These are phyloP conservation scores for Setophaga petechia DNA, from an alignment of 2,113 vertebrate species.

Conservation along the genomic window DNA sequence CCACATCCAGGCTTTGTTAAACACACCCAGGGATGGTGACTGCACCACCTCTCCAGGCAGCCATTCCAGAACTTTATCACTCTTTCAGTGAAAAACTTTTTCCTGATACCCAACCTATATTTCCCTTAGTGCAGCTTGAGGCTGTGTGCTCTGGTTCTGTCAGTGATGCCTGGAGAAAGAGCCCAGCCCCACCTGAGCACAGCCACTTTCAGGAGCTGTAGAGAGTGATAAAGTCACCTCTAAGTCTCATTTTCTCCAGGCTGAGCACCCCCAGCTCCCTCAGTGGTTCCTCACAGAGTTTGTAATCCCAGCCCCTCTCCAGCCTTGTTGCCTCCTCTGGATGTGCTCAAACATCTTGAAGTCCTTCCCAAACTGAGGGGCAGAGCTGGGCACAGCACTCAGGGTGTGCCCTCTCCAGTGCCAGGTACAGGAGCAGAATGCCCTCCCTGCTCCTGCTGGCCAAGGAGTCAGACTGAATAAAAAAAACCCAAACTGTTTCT, in stretches of 20 bases:
- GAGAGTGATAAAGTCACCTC: not conserved
- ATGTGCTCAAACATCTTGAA: accelerated
- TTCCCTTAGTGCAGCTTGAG: not conserved
- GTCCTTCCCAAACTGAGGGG: not conserved
- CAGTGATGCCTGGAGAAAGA: not conserved
- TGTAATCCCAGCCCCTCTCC: not conserved
- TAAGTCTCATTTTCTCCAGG: not conserved
- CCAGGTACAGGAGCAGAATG: accelerated
- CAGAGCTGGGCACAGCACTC: not conserved
- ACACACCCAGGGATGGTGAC: too few species aligned
- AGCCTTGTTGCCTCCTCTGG: not conserved
- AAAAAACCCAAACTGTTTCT: not conserved
- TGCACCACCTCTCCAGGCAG: too few species aligned
- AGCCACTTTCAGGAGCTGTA: not conserved
- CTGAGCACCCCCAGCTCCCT: not conserved
- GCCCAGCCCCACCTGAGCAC: not conserved
- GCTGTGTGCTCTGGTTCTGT: not conserved
- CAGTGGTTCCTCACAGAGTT: not conserved
- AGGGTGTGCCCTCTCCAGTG: not conserved
- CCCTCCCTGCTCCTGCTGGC: not conserved
- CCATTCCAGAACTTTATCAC: too few species aligned
- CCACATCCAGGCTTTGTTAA: too few species aligned
- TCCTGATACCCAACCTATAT: too few species aligned
- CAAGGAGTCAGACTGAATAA: accelerated
- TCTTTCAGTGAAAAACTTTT: too few species aligned